Evolutionary conservation across 2,113 vertebrate genomes (phyloP).

Genomic region (Melanotaenia duboulayi): DNA sequence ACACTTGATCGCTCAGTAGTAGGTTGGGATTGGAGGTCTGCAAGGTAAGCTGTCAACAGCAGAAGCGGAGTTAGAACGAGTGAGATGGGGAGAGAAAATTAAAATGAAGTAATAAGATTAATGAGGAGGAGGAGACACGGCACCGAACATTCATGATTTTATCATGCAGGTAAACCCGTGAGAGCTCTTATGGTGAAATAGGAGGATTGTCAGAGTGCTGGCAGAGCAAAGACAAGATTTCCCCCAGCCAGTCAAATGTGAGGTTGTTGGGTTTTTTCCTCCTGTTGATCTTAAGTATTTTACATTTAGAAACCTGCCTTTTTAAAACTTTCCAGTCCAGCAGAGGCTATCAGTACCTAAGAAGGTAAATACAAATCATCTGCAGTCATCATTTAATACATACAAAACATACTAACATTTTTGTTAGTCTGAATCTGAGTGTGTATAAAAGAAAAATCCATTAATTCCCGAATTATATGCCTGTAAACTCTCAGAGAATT

Average conservation of each 20-base stretch:
- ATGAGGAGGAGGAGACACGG: slow-evolving; percentile 55
- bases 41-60: slow-evolving; percentile 76
- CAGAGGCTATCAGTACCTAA: slow-evolving; percentile 44
- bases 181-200: slow-evolving; percentile 49
- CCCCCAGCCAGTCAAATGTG: slow-evolving; percentile 56
- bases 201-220: slow-evolving; percentile 50
- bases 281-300: slow-evolving; percentile 30
- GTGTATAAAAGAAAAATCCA: slow-evolving; percentile 62
- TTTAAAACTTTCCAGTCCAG: slow-evolving; percentile 37
- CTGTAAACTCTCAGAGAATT: slow-evolving; percentile 68
- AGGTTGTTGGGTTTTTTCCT: slow-evolving; percentile 36
- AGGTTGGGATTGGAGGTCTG: slow-evolving; percentile 69
- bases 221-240: slow-evolving; percentile 41
- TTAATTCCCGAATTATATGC: slow-evolving; percentile 65
- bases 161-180: slow-evolving; percentile 54
- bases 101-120: slow-evolving; percentile 53
- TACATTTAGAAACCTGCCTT: slow-evolving; percentile 42
- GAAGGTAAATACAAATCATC: slow-evolving; percentile 57
- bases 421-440: slow-evolving; percentile 59
- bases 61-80: slow-evolving; percentile 44
- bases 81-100: slow-evolving; percentile 48
- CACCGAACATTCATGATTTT: slow-evolving; percentile 44
- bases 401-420: slow-evolving; percentile 41
- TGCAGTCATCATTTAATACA: slow-evolving; percentile 19
- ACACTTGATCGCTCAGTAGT: slow-evolving; percentile 73